phyloP scores from a whole-genome alignment of 1,140 invertebrate species.

The Paraescarpia echinospica region DNA sequence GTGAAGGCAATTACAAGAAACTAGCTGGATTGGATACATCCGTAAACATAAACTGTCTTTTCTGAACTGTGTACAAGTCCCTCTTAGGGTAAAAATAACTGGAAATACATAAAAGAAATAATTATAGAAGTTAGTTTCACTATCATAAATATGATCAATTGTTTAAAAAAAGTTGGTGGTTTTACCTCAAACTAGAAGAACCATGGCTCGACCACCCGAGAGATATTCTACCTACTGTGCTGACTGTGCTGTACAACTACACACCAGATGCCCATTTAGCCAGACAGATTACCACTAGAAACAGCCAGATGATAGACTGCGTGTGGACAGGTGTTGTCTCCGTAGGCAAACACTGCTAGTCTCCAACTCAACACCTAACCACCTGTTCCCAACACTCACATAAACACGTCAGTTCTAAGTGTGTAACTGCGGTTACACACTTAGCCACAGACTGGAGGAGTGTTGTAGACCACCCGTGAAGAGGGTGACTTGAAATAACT shows the following conservation, averaged over 20 bases:
- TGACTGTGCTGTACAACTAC: not conserved
- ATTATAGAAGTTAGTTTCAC: too few species aligned
- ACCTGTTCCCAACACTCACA: not conserved
- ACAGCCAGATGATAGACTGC: not conserved
- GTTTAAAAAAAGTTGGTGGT: too few species aligned
- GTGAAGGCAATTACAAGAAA: too few species aligned
- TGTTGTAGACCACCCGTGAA: not conserved
- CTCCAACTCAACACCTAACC: not conserved
- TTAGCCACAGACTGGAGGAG: not conserved
- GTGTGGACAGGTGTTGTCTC: not conserved
- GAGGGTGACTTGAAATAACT: not conserved
- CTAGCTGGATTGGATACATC: too few species aligned
- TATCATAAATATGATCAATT: too few species aligned
- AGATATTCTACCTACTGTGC: not conserved
- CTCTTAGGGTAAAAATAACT: too few species aligned
- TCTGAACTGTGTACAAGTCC: too few species aligned
- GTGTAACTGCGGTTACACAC: not conserved
- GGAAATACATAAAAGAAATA: too few species aligned
- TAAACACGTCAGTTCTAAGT: not conserved
- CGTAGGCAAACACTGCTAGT: not conserved
- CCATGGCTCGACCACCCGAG: too few species aligned
- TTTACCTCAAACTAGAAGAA: too few species aligned
- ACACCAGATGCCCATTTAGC: not conserved
- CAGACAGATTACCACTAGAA: not conserved
- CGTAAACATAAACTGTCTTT: too few species aligned